phyloP scores from a whole-genome alignment of 2,797 vertebrate species.

The Clarias pachynema region DNA sequence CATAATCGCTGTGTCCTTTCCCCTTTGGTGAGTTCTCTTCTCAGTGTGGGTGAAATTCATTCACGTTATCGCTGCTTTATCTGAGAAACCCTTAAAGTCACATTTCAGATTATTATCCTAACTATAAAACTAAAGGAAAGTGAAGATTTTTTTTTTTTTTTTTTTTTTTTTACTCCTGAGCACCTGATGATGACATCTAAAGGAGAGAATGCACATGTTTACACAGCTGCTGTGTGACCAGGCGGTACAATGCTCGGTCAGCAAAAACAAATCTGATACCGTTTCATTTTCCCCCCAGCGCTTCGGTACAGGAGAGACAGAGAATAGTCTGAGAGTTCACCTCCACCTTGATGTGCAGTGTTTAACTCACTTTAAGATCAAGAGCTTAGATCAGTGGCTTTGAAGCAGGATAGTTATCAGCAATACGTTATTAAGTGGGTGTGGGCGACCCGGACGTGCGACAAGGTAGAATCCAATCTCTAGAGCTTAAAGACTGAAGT shows the following conservation, averaged over 20 bases:
- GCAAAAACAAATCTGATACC: neutral
- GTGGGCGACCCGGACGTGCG: neutral
- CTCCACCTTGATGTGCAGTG: neutral
- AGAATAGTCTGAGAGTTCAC: neutral
- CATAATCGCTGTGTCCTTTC: neutral
- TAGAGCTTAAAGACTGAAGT: neutral
- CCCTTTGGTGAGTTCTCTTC: neutral
- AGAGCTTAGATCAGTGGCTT: neutral
- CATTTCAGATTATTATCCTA: neutral
- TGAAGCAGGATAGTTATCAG: neutral
- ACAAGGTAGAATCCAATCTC: neutral
- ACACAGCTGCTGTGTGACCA: conserved; percentile 1
- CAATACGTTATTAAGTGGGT: neutral
- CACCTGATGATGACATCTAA: neutral
- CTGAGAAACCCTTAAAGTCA: neutral
- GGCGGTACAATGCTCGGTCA: neutral
- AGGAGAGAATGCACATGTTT: neutral
- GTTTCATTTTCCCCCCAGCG: neutral
- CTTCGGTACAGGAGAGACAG: neutral
- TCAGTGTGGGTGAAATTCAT: neutral
- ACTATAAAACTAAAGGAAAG: neutral
- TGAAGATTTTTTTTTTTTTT: neutral
- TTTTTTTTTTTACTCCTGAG: too few relatives aligned
- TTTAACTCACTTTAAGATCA: neutral
- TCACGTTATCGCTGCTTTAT: neutral